phyloP scores from a whole-genome alignment of 2,113 vertebrate genomes.

The Casuarius casuarius region DNA sequence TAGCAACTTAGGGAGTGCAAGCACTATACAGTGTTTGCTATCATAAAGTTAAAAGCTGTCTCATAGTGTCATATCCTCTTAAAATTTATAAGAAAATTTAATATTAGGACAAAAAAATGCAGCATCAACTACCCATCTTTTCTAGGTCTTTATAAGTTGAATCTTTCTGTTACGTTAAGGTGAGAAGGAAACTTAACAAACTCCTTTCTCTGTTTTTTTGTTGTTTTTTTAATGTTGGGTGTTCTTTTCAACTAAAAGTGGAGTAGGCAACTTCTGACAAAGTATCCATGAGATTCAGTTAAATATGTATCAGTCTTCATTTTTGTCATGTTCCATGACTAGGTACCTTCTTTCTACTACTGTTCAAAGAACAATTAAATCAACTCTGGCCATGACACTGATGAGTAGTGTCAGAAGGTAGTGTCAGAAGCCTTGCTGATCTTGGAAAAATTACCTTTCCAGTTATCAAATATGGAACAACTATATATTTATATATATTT shows the following conservation, averaged over 20 bases:
- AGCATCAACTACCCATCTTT: background rate
- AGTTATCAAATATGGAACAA: background rate
- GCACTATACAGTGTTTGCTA: background rate
- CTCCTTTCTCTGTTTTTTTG: background rate
- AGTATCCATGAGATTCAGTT: background rate
- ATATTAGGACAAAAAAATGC: background rate
- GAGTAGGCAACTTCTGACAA: background rate
- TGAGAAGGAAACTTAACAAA: background rate
- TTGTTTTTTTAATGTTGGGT: too few species aligned
- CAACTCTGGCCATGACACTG: background rate
- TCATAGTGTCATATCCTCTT: background rate
- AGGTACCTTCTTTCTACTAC: background rate
- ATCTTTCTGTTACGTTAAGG: background rate
- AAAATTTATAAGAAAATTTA: background rate
- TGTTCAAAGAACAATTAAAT: background rate
- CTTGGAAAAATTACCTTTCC: background rate
- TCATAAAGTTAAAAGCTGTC: background rate
- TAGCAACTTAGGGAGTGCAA: background rate
- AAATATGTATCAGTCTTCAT: too few species aligned
- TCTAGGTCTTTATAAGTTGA: background rate
- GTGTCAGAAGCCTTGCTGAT: background rate
- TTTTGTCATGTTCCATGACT: background rate
- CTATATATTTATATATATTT: background rate
- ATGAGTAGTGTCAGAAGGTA: background rate
- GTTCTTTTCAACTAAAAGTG: background rate